Evolutionary conservation across 2,113 vertebrate genomes (phyloP).

Genomic region (Anser cygnoides): DNA sequence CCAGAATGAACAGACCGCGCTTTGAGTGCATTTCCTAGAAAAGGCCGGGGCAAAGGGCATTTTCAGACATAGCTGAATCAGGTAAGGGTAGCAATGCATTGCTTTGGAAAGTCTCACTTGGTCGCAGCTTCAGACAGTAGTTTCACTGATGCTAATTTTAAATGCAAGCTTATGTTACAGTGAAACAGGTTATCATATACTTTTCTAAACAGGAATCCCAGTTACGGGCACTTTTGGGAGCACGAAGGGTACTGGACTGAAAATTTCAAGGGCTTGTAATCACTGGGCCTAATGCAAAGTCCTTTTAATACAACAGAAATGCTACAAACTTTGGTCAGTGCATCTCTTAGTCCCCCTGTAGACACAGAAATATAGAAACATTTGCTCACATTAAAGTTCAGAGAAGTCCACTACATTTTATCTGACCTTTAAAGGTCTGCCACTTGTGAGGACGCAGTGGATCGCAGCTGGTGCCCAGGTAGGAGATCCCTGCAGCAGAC

Average conservation of each 20-base stretch:
- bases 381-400: constrained; percentile 8
- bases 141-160: not conserved
- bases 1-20: not conserved
- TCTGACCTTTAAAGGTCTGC: constrained; percentile 50
- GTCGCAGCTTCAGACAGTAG: not conserved
- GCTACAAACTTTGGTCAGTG: not conserved
- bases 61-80: not conserved
- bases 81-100: not conserved
- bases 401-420: not conserved
- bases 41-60: not conserved
- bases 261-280: not conserved
- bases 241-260: accelerated
- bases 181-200: accelerated
- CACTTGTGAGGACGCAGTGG: not conserved
- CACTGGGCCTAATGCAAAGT: not conserved
- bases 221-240: not conserved
- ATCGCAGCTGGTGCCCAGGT: not conserved
- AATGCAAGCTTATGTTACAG: not conserved
- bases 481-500: not conserved
- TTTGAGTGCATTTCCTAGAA: accelerated
- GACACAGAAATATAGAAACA: not conserved
- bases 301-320: not conserved
- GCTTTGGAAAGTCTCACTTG: not conserved
- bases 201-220: not conserved
- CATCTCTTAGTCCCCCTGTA: not conserved